Conservation (phyloP, 1,140 invertebrate genomes). For the Cataglyphis hispanica region DNA sequence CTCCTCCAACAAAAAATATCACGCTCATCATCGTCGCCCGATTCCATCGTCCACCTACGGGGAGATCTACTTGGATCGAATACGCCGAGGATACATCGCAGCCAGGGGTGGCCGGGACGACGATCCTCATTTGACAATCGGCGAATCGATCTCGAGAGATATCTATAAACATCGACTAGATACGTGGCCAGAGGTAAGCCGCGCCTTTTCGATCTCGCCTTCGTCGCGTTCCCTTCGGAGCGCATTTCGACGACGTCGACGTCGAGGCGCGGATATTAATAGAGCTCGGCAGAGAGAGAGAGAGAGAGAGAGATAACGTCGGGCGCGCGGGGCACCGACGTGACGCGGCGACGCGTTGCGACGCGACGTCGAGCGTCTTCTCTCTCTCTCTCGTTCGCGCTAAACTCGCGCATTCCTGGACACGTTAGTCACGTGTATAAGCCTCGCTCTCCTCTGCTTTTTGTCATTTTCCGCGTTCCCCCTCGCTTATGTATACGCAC, state of each 20-base stretch:
- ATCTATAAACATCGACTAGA: not conserved
- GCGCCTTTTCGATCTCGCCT: not conserved
- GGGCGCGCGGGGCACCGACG: not conserved
- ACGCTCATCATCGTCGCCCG: not conserved
- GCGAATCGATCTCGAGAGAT: too few species aligned
- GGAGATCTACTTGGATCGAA: not conserved
- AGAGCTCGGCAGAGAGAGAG: slow-evolving; percentile 54
- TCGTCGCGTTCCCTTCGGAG: slow-evolving; percentile 14
- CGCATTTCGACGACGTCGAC: slow-evolving; percentile 61
- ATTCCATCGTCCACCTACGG: too few species aligned
- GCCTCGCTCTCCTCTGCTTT: slow-evolving; percentile 39
- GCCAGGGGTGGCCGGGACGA: not conserved
- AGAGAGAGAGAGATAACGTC: not conserved
- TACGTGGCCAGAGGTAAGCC: slow-evolving; percentile 35
- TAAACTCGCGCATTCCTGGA: slow-evolving; percentile 68
- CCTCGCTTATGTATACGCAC: not conserved
- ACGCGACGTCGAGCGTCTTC: not conserved
- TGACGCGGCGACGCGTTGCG: not conserved
- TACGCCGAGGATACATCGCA: not conserved
- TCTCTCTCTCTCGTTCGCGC: slow-evolving; percentile 43
- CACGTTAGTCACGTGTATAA: slow-evolving; percentile 63
- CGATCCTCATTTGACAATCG: too few species aligned
- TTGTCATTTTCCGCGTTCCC: not conserved
- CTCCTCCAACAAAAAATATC: slow-evolving; percentile 34
- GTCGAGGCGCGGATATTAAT: slow-evolving; percentile 75